Base-by-base conservation (phyloP, 2,888 invertebrate species). In the Volucella inflata region DNA sequence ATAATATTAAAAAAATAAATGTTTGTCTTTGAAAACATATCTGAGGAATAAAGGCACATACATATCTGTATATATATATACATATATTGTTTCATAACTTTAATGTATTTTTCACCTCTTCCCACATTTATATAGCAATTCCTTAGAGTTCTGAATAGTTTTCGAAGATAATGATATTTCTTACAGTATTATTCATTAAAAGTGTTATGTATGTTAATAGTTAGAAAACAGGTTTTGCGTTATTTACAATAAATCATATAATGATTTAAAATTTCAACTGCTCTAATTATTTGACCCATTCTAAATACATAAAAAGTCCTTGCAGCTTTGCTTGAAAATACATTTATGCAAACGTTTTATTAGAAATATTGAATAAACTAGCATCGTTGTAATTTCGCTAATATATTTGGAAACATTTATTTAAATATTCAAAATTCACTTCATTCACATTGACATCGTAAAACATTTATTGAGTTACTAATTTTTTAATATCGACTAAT, bases 301-400 rank as follows among this genome's bases (percentile, higher is more conserved):
- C 67, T 68, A 17, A 57, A 62, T 44, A 62, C n/a, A 44, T 10
- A 38, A 53, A 64, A 62, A 53, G 36, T 75, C 40, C 57, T 48
- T 48, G 64, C 68, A 57, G 80, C 80, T 75, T 81, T 38, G 80
- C 80, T 70, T 81, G 55, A 17, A 51, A 42, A 42, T 59, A 72
- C 36, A 44, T 40, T 53, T 53, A 51, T 65, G 71, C 46, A 70
- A 82, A n/a, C 53, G n/a, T 71, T 77, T 60, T 40, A 14, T 30
- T 51, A 53, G 55, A 48, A 64, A 67, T 30, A 55, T 81, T 74
- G 40, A 74, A 53, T 11, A 50, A 46, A 64, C 57, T 53, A 55
- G 60, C 48, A 64, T 70, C 70, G 48, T 75, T 70, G 75, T 75
- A 55, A 59, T 72, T 64, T 75, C 53, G 70, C 44, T 57, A 62